Evolutionary conservation across 2,888 invertebrate species (phyloP).

Genomic region (Pseudococcus longispinus): DNA sequence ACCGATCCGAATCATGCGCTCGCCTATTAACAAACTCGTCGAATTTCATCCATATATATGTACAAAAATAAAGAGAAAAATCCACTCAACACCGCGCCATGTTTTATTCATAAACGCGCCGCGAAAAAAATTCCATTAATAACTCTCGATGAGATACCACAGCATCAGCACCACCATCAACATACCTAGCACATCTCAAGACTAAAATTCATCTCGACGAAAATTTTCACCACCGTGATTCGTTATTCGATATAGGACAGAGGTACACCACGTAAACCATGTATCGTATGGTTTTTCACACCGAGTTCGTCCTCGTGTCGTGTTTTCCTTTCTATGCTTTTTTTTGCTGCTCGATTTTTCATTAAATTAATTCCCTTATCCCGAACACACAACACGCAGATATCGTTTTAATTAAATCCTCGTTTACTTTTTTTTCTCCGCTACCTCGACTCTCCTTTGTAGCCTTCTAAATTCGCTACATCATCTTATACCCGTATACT

Average conservation of each 20-base stretch:
- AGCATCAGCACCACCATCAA: not conserved
- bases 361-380: no score
- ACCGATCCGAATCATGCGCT: slow-evolving; percentile 26
- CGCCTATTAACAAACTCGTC: slow-evolving; percentile 19
- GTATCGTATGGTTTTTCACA: not conserved
- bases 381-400: not conserved
- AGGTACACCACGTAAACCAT: not conserved
- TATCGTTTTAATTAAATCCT: not conserved
- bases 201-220: not conserved
- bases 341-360: not conserved
- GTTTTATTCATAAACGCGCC: slow-evolving; percentile 18
- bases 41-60: slow-evolving; percentile 1
- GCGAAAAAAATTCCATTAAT: slow-evolving; percentile 21
- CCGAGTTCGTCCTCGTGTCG: not conserved
- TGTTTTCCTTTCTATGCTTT: not conserved
- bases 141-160: slow-evolving; percentile 8
- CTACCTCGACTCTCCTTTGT: no score
- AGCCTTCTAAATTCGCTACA: not conserved
- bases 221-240: not conserved
- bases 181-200: not conserved
- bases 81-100: not conserved
- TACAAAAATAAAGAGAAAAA: slow-evolving; percentile 14
- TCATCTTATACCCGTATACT: not conserved
- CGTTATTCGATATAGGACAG: not conserved
- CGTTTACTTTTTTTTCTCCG: not conserved